phyloP scores from a whole-genome alignment of 2,113 vertebrate genomes.

The Trochalopteron elliotii region DNA sequence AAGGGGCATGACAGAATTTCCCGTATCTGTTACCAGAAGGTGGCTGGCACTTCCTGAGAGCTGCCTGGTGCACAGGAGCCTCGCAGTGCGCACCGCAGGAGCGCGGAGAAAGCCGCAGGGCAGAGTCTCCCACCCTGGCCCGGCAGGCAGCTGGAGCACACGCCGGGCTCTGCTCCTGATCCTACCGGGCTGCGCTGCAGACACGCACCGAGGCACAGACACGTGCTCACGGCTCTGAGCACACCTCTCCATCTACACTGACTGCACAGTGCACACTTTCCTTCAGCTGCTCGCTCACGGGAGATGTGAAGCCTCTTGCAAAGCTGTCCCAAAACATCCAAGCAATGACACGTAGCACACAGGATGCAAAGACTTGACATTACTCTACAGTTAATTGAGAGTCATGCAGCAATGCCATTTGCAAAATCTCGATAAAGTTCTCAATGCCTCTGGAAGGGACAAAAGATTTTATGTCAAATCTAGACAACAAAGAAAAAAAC shows the following conservation, averaged over 20 bases:
- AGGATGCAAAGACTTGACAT: background rate
- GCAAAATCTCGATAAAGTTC: background rate
- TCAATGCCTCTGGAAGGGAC: background rate
- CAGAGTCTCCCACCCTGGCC: rapidly evolving
- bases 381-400: background rate
- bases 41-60: background rate
- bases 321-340: background rate
- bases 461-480: background rate
- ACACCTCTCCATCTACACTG: rapidly evolving
- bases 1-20: background rate
- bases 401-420: background rate
- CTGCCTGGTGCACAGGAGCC: background rate
- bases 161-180: rapidly evolving
- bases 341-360: background rate
- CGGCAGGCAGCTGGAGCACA: background rate
- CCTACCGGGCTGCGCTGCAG: rapidly evolving
- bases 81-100: rapidly evolving
- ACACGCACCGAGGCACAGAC: too few relatives aligned
- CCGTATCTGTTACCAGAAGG: background rate
- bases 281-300: rapidly evolving
- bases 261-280: background rate
- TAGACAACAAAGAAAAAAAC: background rate
- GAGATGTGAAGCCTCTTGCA: background rate
- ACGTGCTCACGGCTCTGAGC: background rate
- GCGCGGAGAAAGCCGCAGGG: rapidly evolving